phyloP scores from a whole-genome alignment of 2,797 vertebrate genomes.

The Diplodus puntazzo region DNA sequence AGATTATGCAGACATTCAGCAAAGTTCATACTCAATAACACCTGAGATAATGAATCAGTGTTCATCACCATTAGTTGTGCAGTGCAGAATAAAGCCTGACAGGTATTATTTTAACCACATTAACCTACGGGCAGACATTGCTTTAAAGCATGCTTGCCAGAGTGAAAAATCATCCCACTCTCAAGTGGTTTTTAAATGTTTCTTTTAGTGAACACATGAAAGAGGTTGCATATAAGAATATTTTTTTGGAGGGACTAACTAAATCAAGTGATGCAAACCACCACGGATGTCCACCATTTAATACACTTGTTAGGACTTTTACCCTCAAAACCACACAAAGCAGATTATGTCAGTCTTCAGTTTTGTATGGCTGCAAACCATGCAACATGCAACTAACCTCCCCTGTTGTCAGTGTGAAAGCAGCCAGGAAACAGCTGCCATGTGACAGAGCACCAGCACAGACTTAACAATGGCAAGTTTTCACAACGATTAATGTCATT shows the following conservation, averaged over 20 bases:
- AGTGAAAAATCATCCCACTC: background rate
- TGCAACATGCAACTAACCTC: background rate
- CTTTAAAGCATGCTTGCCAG: background rate
- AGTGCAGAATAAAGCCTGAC: background rate
- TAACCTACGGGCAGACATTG: background rate
- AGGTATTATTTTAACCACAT: background rate
- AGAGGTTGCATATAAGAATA: background rate
- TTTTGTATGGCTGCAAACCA: background rate
- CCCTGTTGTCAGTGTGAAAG: conserved; percentile 12
- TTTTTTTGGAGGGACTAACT: background rate
- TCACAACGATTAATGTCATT: conserved; percentile 5
- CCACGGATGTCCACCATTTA: background rate
- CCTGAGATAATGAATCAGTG: too few species aligned
- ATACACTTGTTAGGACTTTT: background rate
- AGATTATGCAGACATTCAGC: background rate
- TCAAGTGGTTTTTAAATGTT: background rate
- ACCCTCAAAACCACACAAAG: background rate
- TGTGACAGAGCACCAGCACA: conserved; percentile 7
- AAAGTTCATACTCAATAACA: background rate
- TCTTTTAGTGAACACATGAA: background rate
- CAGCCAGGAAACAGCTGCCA: conserved; percentile 23
- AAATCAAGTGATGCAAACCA: background rate
- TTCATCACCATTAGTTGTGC: background rate
- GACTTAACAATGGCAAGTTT: background rate
- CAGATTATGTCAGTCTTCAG: background rate